These are phyloP conservation scores for Cyphomyrmex costatus DNA, from an alignment of 1,140 invertebrate species.

Conservation along the genomic window DNA sequence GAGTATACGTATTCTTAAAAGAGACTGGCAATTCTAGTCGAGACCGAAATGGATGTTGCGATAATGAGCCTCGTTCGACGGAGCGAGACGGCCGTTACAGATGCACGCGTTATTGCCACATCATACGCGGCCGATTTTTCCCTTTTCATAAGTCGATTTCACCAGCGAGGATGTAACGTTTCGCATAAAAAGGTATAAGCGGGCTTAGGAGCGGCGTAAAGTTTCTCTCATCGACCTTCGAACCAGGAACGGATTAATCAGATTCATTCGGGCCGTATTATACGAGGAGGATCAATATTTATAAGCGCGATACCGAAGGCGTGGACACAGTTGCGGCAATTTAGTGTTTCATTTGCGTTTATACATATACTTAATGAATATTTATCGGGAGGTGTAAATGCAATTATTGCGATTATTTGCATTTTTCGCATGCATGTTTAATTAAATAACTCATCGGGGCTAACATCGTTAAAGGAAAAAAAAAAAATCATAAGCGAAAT, in stretches of 20 bases:
- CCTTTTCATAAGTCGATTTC: conserved; percentile 23
- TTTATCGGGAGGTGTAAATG: background rate
- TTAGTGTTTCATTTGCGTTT: background rate
- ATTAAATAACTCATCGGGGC: background rate
- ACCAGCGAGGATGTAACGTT: conserved; percentile 11
- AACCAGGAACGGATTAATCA: conserved; percentile 17
- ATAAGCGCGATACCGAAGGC: background rate
- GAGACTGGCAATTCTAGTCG: no score
- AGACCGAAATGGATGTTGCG: conserved; percentile 18
- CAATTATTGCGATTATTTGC: background rate
- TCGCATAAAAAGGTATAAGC: conserved; percentile 8
- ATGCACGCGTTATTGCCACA: conserved; percentile 13
- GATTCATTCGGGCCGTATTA: conserved; percentile 10
- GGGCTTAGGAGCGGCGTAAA: background rate
- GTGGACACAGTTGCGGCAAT: background rate
- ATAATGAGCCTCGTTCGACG: conserved; percentile 19
- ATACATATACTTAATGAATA: conserved; percentile 17
- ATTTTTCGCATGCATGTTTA: background rate
- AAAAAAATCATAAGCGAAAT: background rate
- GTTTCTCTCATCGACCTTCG: conserved; percentile 45
- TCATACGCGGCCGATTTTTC: conserved; percentile 8
- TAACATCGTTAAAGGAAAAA: background rate
- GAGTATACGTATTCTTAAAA: no score
- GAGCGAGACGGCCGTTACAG: conserved; percentile 1
- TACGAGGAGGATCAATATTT: conserved; percentile 1